phyloP scores from a whole-genome alignment of 2,797 vertebrate genomes.

The Pseudochaenichthys georgianus region DNA sequence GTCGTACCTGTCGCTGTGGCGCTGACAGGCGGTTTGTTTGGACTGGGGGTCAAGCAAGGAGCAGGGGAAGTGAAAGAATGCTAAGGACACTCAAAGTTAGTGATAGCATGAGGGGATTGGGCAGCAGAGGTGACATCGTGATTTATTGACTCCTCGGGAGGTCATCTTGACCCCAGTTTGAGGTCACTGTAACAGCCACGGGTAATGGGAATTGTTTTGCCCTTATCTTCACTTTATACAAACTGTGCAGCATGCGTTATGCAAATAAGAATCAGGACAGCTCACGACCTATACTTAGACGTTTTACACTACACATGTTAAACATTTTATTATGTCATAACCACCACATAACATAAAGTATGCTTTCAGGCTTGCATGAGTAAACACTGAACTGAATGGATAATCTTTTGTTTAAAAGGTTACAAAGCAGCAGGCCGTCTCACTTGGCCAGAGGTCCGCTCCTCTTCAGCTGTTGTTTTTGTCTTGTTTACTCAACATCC shows the following conservation, averaged over 20 bases:
- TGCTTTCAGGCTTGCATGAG: constrained; percentile 1
- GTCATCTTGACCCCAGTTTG: constrained; percentile 80
- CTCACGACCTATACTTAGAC: background rate
- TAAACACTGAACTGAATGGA: constrained; percentile 18
- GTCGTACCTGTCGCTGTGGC: constrained; percentile 85
- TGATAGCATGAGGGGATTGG: constrained; percentile 76
- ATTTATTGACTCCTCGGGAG: constrained; percentile 84
- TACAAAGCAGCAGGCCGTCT: constrained; percentile 41
- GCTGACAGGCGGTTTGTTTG: constrained; percentile 89
- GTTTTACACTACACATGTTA: background rate
- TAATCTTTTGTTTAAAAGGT: constrained; percentile 31
- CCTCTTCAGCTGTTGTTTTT: constrained; percentile 76
- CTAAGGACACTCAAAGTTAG: constrained; percentile 84
- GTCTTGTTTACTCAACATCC: constrained; percentile 83
- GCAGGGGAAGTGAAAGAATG: constrained; percentile 84
- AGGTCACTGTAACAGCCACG: constrained; percentile 72
- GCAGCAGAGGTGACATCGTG: constrained; percentile 82
- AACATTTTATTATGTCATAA: constrained; percentile 4
- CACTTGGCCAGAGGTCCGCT: constrained; percentile 34
- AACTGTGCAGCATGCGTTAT: constrained; percentile 10
- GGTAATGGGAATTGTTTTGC: constrained; percentile 61
- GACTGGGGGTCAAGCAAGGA: constrained; percentile 83
- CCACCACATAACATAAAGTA: background rate
- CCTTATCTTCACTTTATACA: constrained; percentile 52
- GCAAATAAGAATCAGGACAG: constrained; percentile 17